A percentile compares a stretch with the other conserved stretches of the same genome.
Evolutionary conservation across 1,140 invertebrate genomes (phyloP).

Genomic region (Samia ricini): DNA sequence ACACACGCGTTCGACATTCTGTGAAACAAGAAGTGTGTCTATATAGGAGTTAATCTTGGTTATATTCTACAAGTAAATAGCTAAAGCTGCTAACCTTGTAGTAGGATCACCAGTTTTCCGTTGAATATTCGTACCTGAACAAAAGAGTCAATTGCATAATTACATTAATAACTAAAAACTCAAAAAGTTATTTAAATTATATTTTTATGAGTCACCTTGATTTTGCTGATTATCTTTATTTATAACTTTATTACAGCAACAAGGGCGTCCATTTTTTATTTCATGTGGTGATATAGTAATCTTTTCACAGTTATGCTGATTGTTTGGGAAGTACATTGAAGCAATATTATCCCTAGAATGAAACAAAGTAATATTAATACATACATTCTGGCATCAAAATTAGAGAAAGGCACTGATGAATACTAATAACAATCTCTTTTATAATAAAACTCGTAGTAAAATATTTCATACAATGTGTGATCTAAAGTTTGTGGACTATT

Average conservation of each 20-base stretch:
- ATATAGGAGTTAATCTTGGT: not conserved
- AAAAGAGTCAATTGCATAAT: not conserved
- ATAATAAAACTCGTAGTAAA: no score
- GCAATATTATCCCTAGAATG: conserved; percentile 55
- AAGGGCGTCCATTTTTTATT: conserved; percentile 1
- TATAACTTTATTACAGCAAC: not conserved
- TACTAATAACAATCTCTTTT: not conserved
- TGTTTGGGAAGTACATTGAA: conserved; percentile 36
- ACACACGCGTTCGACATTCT: conserved; percentile 17
- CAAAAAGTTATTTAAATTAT: no score
- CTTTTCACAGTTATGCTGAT: conserved; percentile 7
- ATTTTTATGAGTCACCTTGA: conserved; percentile 9
- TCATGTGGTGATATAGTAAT: not conserved
- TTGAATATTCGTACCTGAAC: conserved; percentile 4
- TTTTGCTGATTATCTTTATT: not conserved
- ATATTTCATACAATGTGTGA: not conserved
- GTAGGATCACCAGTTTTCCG: not conserved
- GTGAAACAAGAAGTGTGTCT: conserved; percentile 14
- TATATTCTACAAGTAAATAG: not conserved
- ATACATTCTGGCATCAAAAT: not conserved
- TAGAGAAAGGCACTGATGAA: not conserved
- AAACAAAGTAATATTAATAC: not conserved
- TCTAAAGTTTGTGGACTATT: not conserved
- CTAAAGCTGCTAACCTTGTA: not conserved
- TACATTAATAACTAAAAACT: no score